Conservation (phyloP, 2,113 vertebrate genomes). For the Alligator mississippiensis region DNA sequence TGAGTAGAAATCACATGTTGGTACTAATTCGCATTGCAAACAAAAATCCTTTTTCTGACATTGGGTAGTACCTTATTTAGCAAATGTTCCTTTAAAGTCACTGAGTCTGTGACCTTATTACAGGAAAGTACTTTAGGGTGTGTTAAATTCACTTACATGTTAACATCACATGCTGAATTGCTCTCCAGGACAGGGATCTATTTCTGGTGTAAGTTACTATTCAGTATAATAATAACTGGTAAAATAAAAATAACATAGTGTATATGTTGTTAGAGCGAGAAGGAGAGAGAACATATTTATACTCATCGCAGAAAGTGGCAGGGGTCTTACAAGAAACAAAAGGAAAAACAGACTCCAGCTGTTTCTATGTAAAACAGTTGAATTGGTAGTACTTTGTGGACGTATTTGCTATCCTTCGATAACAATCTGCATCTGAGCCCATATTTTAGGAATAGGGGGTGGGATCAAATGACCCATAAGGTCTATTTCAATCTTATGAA, state of each 20-base stretch:
- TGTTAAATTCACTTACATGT: background rate
- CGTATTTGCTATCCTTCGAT: background rate
- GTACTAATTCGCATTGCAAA: background rate
- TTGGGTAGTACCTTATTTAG: background rate
- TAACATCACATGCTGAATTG: background rate
- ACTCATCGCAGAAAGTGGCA: background rate
- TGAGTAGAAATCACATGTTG: background rate
- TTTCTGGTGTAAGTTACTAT: background rate
- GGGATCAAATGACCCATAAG: no score
- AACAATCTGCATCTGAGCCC: background rate
- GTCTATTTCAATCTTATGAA: no score
- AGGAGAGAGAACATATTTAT: background rate
- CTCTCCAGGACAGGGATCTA: background rate
- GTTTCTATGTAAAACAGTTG: background rate
- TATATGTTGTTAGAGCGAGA: no score
- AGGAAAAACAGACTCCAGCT: background rate
- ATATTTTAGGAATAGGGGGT: no score
- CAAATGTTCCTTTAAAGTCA: background rate
- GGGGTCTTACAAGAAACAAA: background rate
- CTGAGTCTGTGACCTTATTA: accelerated
- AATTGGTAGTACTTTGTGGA: background rate
- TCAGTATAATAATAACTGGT: background rate
- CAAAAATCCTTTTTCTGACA: background rate
- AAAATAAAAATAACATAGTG: background rate
- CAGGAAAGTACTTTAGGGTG: background rate